phyloP scores from a whole-genome alignment of 2,888 invertebrate species.

The Drosophila fungiperda region DNA sequence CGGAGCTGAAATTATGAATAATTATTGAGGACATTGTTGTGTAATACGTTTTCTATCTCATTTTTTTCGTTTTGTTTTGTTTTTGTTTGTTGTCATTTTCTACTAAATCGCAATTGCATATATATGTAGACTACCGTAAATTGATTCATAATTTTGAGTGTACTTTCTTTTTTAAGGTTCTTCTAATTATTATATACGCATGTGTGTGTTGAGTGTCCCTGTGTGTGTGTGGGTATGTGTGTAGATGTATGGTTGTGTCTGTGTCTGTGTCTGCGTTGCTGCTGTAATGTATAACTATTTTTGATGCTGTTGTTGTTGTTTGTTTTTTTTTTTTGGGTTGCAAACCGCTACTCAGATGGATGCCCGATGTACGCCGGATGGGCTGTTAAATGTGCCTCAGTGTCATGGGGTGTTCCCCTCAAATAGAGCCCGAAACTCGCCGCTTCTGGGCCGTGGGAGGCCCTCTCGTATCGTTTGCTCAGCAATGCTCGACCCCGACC shows the following conservation, averaged over 20 bases:
- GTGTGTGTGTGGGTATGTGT: constrained; percentile 38
- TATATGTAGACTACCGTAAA: constrained; percentile 80
- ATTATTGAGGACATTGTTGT: constrained; percentile 82
- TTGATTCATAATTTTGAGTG: constrained; percentile 79
- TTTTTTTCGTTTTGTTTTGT: constrained; percentile 45
- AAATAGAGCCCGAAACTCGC: constrained; percentile 85
- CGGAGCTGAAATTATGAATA: constrained; percentile 85
- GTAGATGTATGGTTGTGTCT: constrained; percentile 27
- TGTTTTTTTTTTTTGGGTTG: constrained; percentile 19
- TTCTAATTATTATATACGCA: constrained; percentile 78
- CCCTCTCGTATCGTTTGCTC: constrained; percentile 85
- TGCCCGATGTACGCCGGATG: constrained; percentile 53
- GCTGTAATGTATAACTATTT: constrained; percentile 44
- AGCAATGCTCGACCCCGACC: constrained; percentile 84
- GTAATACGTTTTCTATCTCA: constrained; percentile 69
- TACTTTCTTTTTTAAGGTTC: constrained; percentile 54
- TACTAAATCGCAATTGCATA: constrained; percentile 83
- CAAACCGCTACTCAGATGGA: constrained; percentile 60
- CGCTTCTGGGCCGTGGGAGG: constrained; percentile 85
- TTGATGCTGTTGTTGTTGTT: constrained; percentile 23
- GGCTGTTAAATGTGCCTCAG: constrained; percentile 72
- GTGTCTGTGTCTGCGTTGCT: constrained; percentile 30
- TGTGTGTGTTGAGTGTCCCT: constrained; percentile 41
- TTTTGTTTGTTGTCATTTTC: constrained; percentile 63
- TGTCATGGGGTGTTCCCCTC: constrained; percentile 86